Conservation (phyloP, 1,140 invertebrate genomes). For the Plodia interpunctella region DNA sequence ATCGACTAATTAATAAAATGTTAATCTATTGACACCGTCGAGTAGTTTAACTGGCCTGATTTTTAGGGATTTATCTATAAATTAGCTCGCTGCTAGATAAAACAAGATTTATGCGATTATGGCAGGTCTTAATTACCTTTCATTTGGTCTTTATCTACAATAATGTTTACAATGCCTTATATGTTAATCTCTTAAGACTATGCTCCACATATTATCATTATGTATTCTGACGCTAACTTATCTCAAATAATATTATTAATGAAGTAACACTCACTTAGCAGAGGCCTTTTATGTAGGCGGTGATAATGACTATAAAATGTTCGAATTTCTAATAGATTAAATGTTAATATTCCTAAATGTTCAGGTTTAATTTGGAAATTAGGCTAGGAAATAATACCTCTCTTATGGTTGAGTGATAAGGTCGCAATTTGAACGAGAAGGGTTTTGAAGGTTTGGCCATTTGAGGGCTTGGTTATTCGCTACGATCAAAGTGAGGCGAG, state of each 20-base stretch:
- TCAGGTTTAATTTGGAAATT: not conserved
- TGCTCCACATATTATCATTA: not conserved
- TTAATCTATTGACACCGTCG: not conserved
- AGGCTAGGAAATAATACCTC: too few species aligned
- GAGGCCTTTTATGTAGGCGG: not conserved
- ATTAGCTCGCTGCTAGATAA: not conserved
- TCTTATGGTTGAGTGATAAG: not conserved
- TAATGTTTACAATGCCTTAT: not conserved
- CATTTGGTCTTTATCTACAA: slow-evolving; percentile 4
- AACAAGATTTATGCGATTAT: slow-evolving; percentile 6
- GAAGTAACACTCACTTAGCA: not conserved
- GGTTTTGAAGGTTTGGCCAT: slow-evolving; percentile 3
- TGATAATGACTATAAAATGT: not conserved
- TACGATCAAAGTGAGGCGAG: slow-evolving; percentile 3
- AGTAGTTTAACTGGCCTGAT: not conserved
- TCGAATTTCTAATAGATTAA: not conserved
- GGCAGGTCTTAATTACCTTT: not conserved
- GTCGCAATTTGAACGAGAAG: not conserved
- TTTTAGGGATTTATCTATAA: not conserved
- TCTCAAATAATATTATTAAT: slow-evolving; percentile 2
- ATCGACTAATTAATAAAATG: not conserved
- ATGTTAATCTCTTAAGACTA: slow-evolving; percentile 5
- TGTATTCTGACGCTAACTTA: slow-evolving; percentile 4
- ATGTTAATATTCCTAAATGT: not conserved
- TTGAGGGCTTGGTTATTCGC: not conserved